Evolutionary conservation across 1,140 invertebrate genomes (phyloP), one percentile per base, ranked within the genome.

Genomic region (Lineus longissimus): DNA sequence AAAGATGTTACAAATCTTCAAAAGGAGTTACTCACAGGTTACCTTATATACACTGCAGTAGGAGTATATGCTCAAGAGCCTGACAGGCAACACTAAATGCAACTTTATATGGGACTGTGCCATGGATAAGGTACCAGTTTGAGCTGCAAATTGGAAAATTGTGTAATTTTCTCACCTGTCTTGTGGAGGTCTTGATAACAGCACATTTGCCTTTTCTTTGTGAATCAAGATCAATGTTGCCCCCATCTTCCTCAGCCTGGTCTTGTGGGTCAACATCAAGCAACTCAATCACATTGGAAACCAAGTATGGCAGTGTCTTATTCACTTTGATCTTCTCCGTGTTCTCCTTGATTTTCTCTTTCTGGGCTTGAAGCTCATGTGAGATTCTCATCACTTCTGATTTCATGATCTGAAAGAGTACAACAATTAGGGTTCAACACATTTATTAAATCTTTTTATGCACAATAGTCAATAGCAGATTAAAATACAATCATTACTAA

Each of bases 281-380:
- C 1, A 99, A 82, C 84, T 99, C 97, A 70, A 99, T 98, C 0
- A 99, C 97, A 85, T 99, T 99, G 0, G 97, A 99, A 0, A 99
- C 97, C 33, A 99, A 83, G 79, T 99, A 99, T 0, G 97, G 97
- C 29, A 99, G 83, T 0, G 95, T 98, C 85, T 99, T 99, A 82
- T 99, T 99, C 0, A 99, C 95, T 88, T 99, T 97, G 67, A 99
- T 98, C 77, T 98, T 98, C 77, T 98, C 95, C 13, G 93, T 96
- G 76, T 98, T 99, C 78, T 98, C 95, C 81, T 97, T 97, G 47
- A 98, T 98, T 81, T 98, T 98, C 64, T 98, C 95, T 74, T 92
- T 94, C 82, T 98, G 94, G 1, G 94, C 90, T 78, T 96, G 93
- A 13, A 98, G 84, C 80, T 98, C 95, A 81, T 99, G 96, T 17